phyloP scores from a whole-genome alignment of 2,797 vertebrate genomes.

The Spea hammondii region DNA sequence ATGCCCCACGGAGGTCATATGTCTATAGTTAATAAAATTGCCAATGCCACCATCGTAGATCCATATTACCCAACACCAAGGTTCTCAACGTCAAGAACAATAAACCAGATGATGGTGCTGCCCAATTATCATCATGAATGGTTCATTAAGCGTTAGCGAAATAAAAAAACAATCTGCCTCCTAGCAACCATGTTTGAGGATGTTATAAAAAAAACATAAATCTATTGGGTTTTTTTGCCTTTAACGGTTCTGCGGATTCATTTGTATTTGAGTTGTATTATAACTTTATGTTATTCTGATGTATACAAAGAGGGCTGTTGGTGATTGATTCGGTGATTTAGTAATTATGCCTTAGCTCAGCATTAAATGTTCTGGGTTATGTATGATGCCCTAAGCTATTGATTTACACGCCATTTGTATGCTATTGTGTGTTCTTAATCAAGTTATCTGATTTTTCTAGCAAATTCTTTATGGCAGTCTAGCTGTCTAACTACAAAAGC shows the following conservation, averaged over 20 bases:
- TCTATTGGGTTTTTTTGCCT: neutral
- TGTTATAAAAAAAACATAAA: no score
- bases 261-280: no score
- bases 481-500: conserved; percentile 28
- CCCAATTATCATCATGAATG: no score
- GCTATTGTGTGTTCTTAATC: conserved; percentile 39
- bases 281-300: neutral
- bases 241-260: neutral
- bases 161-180: no score
- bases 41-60: no score
- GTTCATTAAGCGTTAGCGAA: no score
- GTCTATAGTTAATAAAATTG: no score
- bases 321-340: conserved; percentile 31
- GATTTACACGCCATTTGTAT: conserved; percentile 34
- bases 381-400: conserved; percentile 9
- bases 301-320: neutral
- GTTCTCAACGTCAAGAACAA: no score
- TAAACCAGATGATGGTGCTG: no score
- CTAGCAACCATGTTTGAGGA: no score
- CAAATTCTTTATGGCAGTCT: conserved; percentile 42
- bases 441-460: conserved; percentile 33
- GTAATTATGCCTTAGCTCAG: conserved; percentile 35
- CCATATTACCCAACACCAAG: no score
- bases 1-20: no score
- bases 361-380: conserved; percentile 24